phyloP scores from a whole-genome alignment of 2,113 vertebrate genomes.

The Piaya cayana region DNA sequence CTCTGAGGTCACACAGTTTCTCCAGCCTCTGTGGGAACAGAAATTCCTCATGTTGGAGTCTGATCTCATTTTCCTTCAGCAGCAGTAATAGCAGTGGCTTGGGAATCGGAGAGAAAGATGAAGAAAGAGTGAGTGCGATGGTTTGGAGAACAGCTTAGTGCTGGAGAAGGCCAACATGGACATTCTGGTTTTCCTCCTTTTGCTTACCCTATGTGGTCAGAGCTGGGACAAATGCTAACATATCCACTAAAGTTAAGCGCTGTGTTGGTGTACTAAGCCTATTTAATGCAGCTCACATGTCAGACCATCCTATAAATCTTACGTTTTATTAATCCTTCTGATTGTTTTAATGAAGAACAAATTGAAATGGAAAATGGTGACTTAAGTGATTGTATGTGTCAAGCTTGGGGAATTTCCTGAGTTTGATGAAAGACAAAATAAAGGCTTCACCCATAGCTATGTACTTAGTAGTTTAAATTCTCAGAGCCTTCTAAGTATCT shows the following conservation, averaged over 20 bases:
- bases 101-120: conserved; percentile 8
- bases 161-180: not conserved
- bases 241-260: not conserved
- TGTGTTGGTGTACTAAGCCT: not conserved
- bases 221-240: not conserved
- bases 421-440: not conserved
- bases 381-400: not conserved
- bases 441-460: not conserved
- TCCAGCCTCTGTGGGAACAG: conserved; percentile 72
- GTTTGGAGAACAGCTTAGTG: not conserved
- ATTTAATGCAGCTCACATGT: not conserved
- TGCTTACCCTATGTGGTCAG: not conserved
- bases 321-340: not conserved
- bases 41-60: conserved; percentile 26
- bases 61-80: conserved; percentile 35
- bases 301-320: not conserved
- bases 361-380: not conserved
- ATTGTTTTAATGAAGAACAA: not conserved
- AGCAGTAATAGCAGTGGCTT: conserved; percentile 36
- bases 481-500: not conserved
- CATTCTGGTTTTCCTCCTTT: not conserved
- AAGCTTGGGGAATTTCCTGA: conserved; percentile 21
- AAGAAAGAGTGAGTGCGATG: not conserved
- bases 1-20: conserved; percentile 73
- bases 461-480: not conserved